A percentile compares a stretch with the other conserved stretches of the same genome.
phyloP scores from a whole-genome alignment of 2,113 vertebrate genomes.

The Alligator mississippiensis region DNA sequence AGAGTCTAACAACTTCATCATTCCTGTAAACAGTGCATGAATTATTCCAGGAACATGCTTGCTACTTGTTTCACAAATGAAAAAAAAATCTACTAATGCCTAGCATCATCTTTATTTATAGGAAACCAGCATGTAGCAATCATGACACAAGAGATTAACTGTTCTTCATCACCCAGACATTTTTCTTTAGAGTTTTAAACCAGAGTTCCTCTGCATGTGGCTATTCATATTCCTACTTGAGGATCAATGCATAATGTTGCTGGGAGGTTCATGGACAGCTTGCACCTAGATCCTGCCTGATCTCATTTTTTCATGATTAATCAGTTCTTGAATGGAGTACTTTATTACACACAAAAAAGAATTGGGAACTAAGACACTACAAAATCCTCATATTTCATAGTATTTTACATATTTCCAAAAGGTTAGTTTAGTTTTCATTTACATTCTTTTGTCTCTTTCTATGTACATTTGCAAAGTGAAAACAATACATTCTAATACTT shows the following conservation, averaged over 20 bases:
- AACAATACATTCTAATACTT: background rate
- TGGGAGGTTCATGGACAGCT: background rate
- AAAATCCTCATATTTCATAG: background rate
- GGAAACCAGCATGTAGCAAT: constrained; percentile 19
- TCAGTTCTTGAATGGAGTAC: background rate
- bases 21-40: background rate
- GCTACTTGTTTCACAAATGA: background rate
- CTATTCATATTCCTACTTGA: background rate
- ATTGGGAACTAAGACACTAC: background rate
- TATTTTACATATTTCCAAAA: background rate
- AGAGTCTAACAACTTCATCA: background rate
- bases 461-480: background rate
- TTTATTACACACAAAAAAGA: background rate
- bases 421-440: background rate
- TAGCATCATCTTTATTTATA: constrained; percentile 53
- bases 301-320: background rate
- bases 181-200: constrained; percentile 48
- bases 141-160: constrained; percentile 26
- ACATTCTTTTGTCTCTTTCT: background rate
- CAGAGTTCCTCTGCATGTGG: background rate
- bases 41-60: background rate
- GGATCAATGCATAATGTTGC: constrained; percentile 4
- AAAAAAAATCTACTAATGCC: background rate
- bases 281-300: background rate
- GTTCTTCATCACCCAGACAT: constrained; percentile 7